These are phyloP conservation scores for Cantharis rufa DNA, from an alignment of 2,888 invertebrate genomes.

Conservation along the genomic window DNA sequence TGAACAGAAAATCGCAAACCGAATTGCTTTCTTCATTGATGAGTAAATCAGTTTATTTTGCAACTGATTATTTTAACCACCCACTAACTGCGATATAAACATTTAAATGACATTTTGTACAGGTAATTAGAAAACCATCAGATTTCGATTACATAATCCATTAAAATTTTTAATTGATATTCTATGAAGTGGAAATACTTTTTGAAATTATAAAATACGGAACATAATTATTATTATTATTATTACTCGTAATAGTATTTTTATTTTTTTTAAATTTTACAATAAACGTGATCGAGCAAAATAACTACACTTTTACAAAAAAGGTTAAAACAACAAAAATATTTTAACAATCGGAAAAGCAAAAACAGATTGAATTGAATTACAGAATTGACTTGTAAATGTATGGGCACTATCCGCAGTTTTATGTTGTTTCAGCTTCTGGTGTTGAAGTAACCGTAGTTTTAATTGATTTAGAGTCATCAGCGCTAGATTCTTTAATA, in stretches of 20 bases:
- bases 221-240: background rate
- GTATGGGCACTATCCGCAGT: background rate
- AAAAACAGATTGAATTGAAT: background rate
- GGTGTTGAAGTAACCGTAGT: constrained; percentile 56
- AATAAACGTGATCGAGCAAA: background rate
- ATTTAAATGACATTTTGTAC: background rate
- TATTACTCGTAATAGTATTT: background rate
- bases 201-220: background rate
- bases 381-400: background rate
- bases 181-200: background rate
- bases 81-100: background rate
- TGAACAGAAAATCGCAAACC: background rate
- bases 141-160: background rate
- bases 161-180: background rate
- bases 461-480: constrained; percentile 63
- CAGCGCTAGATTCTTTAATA: constrained; percentile 64
- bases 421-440: background rate
- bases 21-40: background rate
- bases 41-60: background rate
- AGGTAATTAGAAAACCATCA: background rate
- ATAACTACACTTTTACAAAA: background rate
- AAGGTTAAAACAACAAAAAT: background rate
- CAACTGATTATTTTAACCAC: background rate
- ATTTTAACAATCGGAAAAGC: background rate
- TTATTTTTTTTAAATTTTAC: background rate